These are phyloP conservation scores for Pogoniulus pusillus DNA, from an alignment of 2,797 vertebrate genomes.

Conservation along the genomic window DNA sequence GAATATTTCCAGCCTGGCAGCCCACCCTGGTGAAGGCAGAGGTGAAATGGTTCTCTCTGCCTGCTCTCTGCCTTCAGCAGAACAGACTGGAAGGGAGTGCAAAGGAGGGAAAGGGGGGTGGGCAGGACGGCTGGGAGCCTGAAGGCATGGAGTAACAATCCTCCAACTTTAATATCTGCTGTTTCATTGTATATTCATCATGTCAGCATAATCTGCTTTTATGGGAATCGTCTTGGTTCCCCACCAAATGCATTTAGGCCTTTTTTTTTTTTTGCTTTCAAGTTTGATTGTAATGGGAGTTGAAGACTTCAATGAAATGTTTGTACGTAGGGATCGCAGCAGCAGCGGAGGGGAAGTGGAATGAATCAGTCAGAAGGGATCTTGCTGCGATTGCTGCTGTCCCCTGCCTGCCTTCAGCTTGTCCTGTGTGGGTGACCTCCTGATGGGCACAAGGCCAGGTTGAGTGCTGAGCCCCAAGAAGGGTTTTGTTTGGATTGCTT, in stretches of 20 bases:
- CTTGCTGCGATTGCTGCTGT: not conserved
- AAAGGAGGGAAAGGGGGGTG: not conserved
- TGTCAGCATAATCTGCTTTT: slow-evolving; percentile 82
- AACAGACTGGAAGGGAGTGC: not conserved
- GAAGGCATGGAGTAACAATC: slow-evolving; percentile 68
- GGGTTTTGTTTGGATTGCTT: not conserved
- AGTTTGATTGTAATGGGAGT: slow-evolving; percentile 78
- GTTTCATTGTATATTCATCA: slow-evolving; percentile 81
- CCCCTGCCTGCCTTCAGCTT: not conserved
- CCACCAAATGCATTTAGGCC: slow-evolving; percentile 77
- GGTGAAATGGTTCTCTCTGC: slow-evolving; percentile 58
- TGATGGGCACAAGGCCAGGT: accelerated
- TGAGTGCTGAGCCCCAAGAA: not conserved
- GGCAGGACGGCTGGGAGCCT: slow-evolving; percentile 13
- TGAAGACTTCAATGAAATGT: slow-evolving; percentile 80
- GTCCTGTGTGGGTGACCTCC: not conserved
- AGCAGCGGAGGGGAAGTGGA: slow-evolving; percentile 42
- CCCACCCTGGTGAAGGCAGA: slow-evolving; percentile 5
- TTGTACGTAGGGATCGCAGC: slow-evolving; percentile 55
- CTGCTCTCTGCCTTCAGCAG: slow-evolving; percentile 50
- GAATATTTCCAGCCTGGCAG: slow-evolving; percentile 48
- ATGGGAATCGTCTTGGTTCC: slow-evolving; percentile 80
- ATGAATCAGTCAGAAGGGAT: slow-evolving; percentile 29
- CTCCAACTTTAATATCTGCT: slow-evolving; percentile 78
- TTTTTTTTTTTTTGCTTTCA: slow-evolving; percentile 70